These are phyloP conservation scores for Cynaeus angustus DNA, from an alignment of 2,888 invertebrate genomes.

Conservation along the genomic window DNA sequence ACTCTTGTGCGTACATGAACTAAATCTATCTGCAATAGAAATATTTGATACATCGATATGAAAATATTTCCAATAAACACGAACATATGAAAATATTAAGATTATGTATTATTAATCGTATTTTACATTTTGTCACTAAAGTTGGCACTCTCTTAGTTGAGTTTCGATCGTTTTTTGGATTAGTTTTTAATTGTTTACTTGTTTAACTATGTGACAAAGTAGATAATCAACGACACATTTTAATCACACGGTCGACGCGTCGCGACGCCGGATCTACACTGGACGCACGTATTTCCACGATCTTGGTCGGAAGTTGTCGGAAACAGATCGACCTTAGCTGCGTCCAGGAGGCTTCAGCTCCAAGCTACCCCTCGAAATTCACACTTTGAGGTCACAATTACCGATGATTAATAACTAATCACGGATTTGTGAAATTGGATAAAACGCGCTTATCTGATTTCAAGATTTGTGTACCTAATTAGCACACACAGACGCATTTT, in stretches of 20 bases:
- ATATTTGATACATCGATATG: conserved; percentile 19
- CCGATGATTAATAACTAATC: not conserved
- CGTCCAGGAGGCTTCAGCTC: conserved; percentile 53
- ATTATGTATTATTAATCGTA: not conserved
- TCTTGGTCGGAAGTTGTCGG: conserved; percentile 53
- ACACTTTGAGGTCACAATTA: conserved; percentile 1
- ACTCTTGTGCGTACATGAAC: conserved; percentile 9
- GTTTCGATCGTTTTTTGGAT: conserved; percentile 8
- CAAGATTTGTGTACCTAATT: too few relatives aligned
- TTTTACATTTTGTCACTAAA: conserved; percentile 13
- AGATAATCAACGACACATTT: conserved; percentile 44
- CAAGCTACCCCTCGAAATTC: conserved; percentile 29
- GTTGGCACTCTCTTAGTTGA: conserved; percentile 21
- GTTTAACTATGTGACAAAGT: conserved; percentile 35
- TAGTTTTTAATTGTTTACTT: conserved; percentile 42
- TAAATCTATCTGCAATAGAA: conserved; percentile 19
- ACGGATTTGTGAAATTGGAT: not conserved
- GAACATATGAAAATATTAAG: conserved; percentile 21
- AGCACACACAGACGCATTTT: too few relatives aligned
- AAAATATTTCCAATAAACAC: conserved; percentile 37
- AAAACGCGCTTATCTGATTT: not conserved
- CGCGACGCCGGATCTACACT: conserved; percentile 55
- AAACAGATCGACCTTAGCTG: conserved; percentile 57
- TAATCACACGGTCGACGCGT: conserved; percentile 54
- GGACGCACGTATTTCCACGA: conserved; percentile 54